Conservation (phyloP, 1,140 invertebrate species). For the Apis dorsata region DNA sequence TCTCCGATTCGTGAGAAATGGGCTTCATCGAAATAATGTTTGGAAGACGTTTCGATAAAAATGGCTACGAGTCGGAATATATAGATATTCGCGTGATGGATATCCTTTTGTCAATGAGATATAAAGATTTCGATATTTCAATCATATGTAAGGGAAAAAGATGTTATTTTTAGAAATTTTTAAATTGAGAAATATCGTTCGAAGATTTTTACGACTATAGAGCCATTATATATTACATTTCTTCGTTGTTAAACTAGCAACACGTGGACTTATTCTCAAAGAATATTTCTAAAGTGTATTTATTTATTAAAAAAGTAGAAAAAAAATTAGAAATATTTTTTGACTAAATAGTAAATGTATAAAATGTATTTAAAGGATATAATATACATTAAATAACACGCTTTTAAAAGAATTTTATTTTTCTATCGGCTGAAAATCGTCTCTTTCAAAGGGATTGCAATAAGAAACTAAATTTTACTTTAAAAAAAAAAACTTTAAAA, state of each 20-base stretch:
- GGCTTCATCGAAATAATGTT: background rate
- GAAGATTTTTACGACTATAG: background rate
- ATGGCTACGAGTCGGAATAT: background rate
- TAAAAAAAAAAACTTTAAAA: too few relatives aligned
- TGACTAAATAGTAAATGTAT: too few relatives aligned
- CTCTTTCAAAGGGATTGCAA: too few relatives aligned
- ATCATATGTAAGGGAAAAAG: background rate
- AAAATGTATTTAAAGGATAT: too few relatives aligned
- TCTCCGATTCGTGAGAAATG: slow-evolving; percentile 21
- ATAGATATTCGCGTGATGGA: background rate
- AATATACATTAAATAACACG: too few relatives aligned
- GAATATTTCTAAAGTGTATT: background rate
- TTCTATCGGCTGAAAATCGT: too few relatives aligned
- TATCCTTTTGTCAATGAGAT: background rate
- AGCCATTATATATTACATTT: background rate
- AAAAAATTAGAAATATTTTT: too few relatives aligned
- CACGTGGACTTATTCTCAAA: background rate
- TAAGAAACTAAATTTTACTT: too few relatives aligned
- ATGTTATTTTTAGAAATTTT: background rate
- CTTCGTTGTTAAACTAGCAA: background rate
- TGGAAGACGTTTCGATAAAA: background rate
- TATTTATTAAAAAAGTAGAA: background rate
- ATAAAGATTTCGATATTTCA: too few relatives aligned
- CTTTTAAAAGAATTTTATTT: too few relatives aligned
- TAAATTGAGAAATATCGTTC: too few relatives aligned